Evolutionary conservation across 2,888 invertebrate species (phyloP), one percentile per base, ranked within the genome.

Genomic region (Ephialtes manifestator): DNA sequence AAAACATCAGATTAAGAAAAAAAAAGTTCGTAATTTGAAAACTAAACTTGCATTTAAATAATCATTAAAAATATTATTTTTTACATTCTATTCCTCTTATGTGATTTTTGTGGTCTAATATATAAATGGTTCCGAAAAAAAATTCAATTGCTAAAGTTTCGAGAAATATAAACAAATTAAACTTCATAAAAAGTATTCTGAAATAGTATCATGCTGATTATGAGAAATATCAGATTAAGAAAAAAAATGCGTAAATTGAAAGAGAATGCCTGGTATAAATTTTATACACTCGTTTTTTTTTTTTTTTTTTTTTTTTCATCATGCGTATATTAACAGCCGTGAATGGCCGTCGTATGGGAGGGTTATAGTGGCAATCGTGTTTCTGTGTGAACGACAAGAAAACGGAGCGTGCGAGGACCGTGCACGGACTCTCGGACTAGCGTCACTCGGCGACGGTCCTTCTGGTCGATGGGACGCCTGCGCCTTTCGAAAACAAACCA

Each of bases 381-480:
- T 77, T 72, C 48, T 31, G 77, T 39, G 24, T 72, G 76, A 67
- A 81, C 81, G 81, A 80, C 60, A 51, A 55, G 55, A 60, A 13
- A 11, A 43, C n/a, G 63, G 24, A 68, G 58, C 53, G 68, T 28
- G 70, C 55, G 68, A 81, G 81, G 81, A 75, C 68, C n/a, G n/a
- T 65, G 31, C 58, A 53, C 35, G 28, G 53, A 63, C 71, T 51
- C 58, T 72, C 71, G 77, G 81, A 84, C 81, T 74, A 80, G 60
- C 84, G 81, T 74, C 74, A 75, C 70, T 84, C 77, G 80, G 51
- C 77, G 81, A 68, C 43, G 60, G 67, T 81, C 81, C 81, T 85
- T 85, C 84, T 85, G 84, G 84, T 86, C 86, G 87, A 87, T 87
- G 82, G 55, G 84, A 84, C 87, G 87, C 87, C 77, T 87, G 87